These are phyloP conservation scores for Caenorhabditis briggsae DNA, from an alignment of 1,140 invertebrate genomes.

Conservation along the genomic window DNA sequence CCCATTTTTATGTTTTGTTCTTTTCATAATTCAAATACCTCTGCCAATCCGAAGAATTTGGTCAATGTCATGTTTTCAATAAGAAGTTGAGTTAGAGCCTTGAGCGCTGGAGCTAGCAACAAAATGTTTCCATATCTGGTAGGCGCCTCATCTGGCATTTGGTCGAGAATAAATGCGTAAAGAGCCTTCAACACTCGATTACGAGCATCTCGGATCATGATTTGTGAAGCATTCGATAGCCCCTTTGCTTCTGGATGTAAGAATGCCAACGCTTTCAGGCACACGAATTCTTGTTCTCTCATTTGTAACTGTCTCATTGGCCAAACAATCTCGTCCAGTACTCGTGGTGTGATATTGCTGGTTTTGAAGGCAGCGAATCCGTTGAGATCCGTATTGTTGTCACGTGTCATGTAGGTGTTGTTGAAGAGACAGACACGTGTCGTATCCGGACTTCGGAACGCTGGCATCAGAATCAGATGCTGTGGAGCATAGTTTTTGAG, in stretches of 20 bases:
- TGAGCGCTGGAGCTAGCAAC: constrained; percentile 75
- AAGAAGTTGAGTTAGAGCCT: constrained; percentile 76
- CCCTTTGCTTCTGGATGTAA: constrained; percentile 78
- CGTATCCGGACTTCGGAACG: constrained; percentile 75
- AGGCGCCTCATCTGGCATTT: constrained; percentile 76
- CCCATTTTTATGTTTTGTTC: neutral
- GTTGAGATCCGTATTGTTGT: constrained; percentile 69
- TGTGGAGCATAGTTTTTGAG: constrained; percentile 77
- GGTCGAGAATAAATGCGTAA: constrained; percentile 74
- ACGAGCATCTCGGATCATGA: constrained; percentile 73
- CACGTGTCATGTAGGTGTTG: constrained; percentile 72
- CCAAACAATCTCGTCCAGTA: constrained; percentile 78
- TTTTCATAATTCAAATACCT: constrained; percentile 63
- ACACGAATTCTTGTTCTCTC: constrained; percentile 77
- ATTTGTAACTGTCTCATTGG: constrained; percentile 77
- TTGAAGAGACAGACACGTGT: constrained; percentile 77
- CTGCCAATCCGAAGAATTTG: constrained; percentile 78
- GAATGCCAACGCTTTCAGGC: constrained; percentile 76
- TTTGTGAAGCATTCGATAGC: constrained; percentile 68
- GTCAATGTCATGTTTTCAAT: constrained; percentile 78
- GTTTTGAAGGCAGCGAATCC: constrained; percentile 74
- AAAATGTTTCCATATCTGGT: constrained; percentile 76
- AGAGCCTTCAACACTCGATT: constrained; percentile 77
- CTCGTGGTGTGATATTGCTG: constrained; percentile 68
- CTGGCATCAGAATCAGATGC: constrained; percentile 77